phyloP scores from a whole-genome alignment of 2,888 invertebrate genomes.

The Bombylius discolor region DNA sequence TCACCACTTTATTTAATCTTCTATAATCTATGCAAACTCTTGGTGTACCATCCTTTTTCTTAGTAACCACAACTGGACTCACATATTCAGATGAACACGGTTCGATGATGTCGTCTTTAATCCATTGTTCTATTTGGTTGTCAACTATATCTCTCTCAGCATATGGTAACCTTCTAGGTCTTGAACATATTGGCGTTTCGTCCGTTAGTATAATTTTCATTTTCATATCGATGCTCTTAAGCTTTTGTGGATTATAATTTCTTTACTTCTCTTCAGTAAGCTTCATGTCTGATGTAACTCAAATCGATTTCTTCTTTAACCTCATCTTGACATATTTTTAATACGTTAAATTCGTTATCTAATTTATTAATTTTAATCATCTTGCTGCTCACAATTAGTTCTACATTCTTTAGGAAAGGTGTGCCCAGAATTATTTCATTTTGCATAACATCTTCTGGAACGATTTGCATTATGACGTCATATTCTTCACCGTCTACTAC shows the following conservation, averaged over 20 bases:
- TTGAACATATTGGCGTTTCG: neutral
- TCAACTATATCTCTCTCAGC: neutral
- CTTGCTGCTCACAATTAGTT: neutral
- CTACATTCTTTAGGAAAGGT: neutral
- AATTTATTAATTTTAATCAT: neutral
- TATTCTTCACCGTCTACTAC: too few species aligned
- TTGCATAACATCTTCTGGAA: neutral
- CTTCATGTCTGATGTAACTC: too few species aligned
- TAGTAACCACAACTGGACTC: neutral
- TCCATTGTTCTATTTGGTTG: neutral
- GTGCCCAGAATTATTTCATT: neutral
- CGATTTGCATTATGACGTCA: neutral
- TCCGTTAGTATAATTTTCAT: neutral
- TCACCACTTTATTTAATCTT: neutral
- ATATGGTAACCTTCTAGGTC: neutral
- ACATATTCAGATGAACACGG: neutral
- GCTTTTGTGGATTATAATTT: neutral
- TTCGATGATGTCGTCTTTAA: neutral
- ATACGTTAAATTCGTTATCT: neutral
- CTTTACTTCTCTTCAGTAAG: neutral
- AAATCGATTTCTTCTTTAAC: too few species aligned
- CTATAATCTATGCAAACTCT: neutral
- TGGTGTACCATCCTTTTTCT: neutral
- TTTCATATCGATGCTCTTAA: neutral
- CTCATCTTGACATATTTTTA: neutral